Percentiles rank a stretch among this genome's conserved stretches.
Conservation (phyloP, 2,888 invertebrate species). For the Spatulosminthurus flaviceps region DNA sequence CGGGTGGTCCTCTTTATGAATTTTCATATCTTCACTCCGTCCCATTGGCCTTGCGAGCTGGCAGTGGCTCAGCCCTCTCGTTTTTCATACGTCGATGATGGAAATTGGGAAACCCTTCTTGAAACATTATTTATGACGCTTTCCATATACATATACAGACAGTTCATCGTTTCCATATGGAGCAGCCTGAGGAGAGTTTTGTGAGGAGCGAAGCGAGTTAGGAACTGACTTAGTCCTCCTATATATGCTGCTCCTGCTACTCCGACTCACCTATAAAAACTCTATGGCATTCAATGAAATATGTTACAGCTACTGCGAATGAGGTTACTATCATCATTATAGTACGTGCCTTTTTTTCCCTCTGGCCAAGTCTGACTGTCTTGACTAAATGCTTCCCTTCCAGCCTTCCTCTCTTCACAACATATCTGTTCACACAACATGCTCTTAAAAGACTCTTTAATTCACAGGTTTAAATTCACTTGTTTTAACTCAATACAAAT, state of each 20-base stretch:
- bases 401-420: no score
- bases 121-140: slow-evolving; percentile 46
- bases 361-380: no score
- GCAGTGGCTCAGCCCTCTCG: slow-evolving; percentile 36
- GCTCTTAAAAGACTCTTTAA: no score
- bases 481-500: no score
- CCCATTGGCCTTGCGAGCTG: slow-evolving; percentile 38
- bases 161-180: slow-evolving; percentile 28
- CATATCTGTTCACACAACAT: no score
- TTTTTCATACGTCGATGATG: slow-evolving; percentile 37
- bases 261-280: neutral
- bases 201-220: neutral
- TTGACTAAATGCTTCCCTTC: no score
- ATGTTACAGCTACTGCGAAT: neutral
- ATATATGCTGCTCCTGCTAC: no score
- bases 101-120: slow-evolving; percentile 41
- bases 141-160: no score
- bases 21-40: slow-evolving; percentile 40
- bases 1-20: slow-evolving; percentile 45
- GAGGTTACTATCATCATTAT: neutral
- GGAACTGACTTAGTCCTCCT: slow-evolving; percentile 7
- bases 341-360: neutral
- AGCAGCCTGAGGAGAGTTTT: neutral
- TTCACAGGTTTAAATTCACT: no score
- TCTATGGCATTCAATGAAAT: neutral